Evolutionary conservation across 92 coral and sea anemone genomes (phyloP).

Genomic region (Siderastrea siderea): DNA sequence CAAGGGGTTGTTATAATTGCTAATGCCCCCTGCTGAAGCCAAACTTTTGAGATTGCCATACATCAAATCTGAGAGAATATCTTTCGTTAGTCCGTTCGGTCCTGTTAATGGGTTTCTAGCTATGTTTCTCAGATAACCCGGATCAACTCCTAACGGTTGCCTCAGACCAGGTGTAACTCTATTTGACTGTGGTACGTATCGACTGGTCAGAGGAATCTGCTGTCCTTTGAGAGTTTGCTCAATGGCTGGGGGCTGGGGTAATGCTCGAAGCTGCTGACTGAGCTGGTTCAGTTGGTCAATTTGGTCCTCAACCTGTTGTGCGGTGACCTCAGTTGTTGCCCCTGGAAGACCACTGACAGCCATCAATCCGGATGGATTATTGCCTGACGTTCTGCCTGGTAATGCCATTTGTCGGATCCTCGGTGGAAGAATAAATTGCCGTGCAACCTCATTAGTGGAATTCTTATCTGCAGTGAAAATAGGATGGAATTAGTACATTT

Average conservation of each 20-base stretch:
- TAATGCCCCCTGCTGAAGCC: conserved; percentile 44
- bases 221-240: conserved; percentile 7
- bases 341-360: conserved; percentile 19
- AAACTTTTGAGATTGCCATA: conserved; percentile 83
- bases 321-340: conserved; percentile 15
- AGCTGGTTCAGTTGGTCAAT: conserved; percentile 34
- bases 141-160: conserved; percentile 18
- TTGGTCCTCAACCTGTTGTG: conserved; percentile 47
- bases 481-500: not conserved
- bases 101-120: conserved; percentile 85
- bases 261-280: conserved; percentile 29
- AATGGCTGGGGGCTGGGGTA: conserved; percentile 27
- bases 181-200: not conserved
- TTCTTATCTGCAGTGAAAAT: conserved; percentile 14
- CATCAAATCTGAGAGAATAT: conserved; percentile 77
- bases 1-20: conserved; percentile 28
- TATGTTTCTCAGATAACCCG: conserved; percentile 47
- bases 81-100: conserved; percentile 85
- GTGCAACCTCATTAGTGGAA: conserved; percentile 27
- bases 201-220: conserved; percentile 9
- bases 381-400: not conserved
- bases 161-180: not conserved
- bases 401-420: conserved; percentile 16
- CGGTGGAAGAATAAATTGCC: conserved; percentile 49
- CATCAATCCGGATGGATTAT: not conserved